Base-by-base conservation (phyloP, 2,888 invertebrate genomes). In the Drosophila nr. perissopoda region DNA sequence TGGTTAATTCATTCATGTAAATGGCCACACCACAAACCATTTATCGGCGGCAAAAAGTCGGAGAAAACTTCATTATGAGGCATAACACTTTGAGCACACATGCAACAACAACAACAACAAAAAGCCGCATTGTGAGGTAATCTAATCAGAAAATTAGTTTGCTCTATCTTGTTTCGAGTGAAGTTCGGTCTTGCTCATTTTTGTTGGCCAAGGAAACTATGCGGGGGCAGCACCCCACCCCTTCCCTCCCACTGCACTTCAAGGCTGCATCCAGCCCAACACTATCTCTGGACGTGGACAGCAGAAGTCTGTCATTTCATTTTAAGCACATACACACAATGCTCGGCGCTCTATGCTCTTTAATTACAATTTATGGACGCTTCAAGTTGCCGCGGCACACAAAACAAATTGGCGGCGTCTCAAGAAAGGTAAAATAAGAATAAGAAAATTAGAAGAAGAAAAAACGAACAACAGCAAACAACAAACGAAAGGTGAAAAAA, bases 321-420 rank as follows among this genome's bases (percentile, higher is more conserved):
- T 13, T 27, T 11, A 49, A 31, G 38, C 63, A 51, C 11, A 27
- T 10, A 21, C 27, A 45, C 31, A 59, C 27, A 73, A 54, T 48
- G 60, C 48, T 11, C 45, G 34, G 33, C 25, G 58, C 62, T 78
- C 64, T 73, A 79, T 79, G 69, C 67, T 56, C 74, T 71, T 75
- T 87, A 87, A 89, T 85, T 89, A 89, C 87, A 85, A 81, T 89
- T 87, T 77, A 83, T 89, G 75, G 75, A 87, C 79, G 79, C 82
- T 69, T 87, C 66, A 77, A 79, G 74, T 77, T 74, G 74, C 77
- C 65, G 69, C 73, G 67, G 78, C 60, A 58, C 40, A 86, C 60
- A 67, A 75, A 73, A 72, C 73, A 78, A 76, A 88, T 82, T 73
- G 82, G 67, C 74, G 68, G 53, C 76, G 52, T 53, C 52, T 33